Evolutionary conservation across 2,797 vertebrate species (phyloP), one percentile per base, ranked within the genome.

Genomic region (Hypotaenidia okinawae): DNA sequence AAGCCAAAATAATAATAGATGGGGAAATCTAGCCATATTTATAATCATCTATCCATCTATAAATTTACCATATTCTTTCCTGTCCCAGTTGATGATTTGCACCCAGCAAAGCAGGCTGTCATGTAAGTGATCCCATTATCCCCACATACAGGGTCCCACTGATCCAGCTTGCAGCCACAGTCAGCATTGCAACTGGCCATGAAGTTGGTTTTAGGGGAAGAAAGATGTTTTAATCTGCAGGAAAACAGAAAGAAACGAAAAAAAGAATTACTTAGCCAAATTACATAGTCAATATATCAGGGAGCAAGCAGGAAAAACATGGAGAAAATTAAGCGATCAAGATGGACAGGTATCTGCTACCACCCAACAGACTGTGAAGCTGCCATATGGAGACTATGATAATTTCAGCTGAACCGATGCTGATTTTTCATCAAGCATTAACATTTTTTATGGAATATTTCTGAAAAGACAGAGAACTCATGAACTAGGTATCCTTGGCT

Each of bases 121-220:
- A 98, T 92, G 75, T 99, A 99, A 4, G 98, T 99, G 96, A 99
- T 93, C 24, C 98, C 98, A 10, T 99, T 98, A 27, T 97, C 95
- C 49, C 98, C 99, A 92, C 99, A 99, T 7, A 99, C 98, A 7
- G 99, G 99, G 90, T 99, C 99, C 99, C 99, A 99, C 27, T 98
- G 98, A 35, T 87, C 98, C 35, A 92, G 24, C 27, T 98, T 97
- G 96, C 99, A 99, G 35, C 93, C 87, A 66, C 99, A 99, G 81
- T 95, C 95, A 18, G 97, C 97, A 91, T 99, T 99, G 96, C 99
- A 99, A 33, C 95, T 77, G 28, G 98, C 94, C 67, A 94, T 69
- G 17, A 98, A 70, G 7, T 79, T 94, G 63, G 68, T 89, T 80
- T 83, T 95, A 87, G n/a, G 96, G 66, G 74, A 92, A 52, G 85